Percentiles rank a stretch among this genome's conserved stretches.
phyloP scores from a whole-genome alignment of 2,113 vertebrate genomes.

The Atherinomorus stipes region DNA sequence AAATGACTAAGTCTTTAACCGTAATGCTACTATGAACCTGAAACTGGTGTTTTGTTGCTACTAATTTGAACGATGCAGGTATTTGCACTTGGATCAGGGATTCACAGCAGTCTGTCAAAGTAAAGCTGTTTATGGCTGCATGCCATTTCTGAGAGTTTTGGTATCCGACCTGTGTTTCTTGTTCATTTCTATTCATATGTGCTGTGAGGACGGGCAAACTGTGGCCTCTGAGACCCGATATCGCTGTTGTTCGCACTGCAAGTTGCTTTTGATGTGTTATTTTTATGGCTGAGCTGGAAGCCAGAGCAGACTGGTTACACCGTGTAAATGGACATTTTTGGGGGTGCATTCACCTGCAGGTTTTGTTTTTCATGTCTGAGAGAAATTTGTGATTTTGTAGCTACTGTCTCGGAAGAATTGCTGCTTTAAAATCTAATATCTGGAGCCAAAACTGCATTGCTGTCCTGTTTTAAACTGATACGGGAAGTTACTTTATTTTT shows the following conservation, averaged over 20 bases:
- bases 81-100: too few species aligned
- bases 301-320: background rate
- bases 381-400: conserved; percentile 6
- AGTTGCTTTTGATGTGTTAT: background rate
- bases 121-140: conserved; percentile 7
- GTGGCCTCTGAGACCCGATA: background rate
- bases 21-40: too few species aligned
- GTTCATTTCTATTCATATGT: background rate
- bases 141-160: background rate
- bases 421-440: background rate
- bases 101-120: too few species aligned
- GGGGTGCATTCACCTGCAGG: conserved; percentile 12
- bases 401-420: background rate
- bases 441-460: too few species aligned
- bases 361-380: conserved; percentile 27
- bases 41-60: too few species aligned
- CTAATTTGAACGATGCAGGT: too few species aligned
- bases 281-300: conserved; percentile 1
- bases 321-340: background rate
- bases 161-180: background rate
- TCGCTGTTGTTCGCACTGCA: too few species aligned
- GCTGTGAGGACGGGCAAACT: background rate
- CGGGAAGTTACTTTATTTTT: too few species aligned
- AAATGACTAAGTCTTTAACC: too few species aligned
- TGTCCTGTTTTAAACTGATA: too few species aligned